A percentile compares a stretch with the other conserved stretches of the same genome.
Conservation (phyloP, 2,113 vertebrate species). For the Tor tambroides region DNA sequence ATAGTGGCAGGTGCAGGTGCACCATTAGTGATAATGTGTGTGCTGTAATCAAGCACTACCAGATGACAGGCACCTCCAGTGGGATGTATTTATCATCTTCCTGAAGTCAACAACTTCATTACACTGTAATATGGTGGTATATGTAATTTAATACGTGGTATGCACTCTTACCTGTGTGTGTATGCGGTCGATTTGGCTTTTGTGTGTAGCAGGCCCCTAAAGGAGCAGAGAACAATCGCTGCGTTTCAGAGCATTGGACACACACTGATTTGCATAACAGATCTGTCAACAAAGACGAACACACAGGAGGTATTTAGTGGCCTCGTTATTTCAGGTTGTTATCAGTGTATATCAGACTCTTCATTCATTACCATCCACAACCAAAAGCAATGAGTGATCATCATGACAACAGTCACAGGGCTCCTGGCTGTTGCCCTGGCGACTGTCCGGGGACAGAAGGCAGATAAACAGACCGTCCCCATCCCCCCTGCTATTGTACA, state of each 20-base stretch:
- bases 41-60: conserved; percentile 47
- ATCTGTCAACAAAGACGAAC: conserved; percentile 25
- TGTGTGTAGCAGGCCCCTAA: neutral
- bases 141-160: neutral
- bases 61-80: conserved; percentile 22
- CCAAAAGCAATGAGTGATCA: conserved; percentile 30
- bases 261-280: conserved; percentile 49
- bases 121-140: neutral
- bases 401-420: conserved; percentile 55
- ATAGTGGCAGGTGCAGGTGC: conserved; percentile 39
- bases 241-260: conserved; percentile 12
- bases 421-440: conserved; percentile 45
- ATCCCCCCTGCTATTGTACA: neutral
- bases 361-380: conserved; percentile 43
- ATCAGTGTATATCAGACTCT: conserved; percentile 42
- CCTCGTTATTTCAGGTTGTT: conserved; percentile 48
- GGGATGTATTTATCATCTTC: neutral
- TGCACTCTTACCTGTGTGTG: neutral
- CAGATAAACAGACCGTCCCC: neutral
- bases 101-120: neutral
- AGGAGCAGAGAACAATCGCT: conserved; percentile 16
- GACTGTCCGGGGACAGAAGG: conserved; percentile 44
- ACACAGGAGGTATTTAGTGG: conserved; percentile 30
- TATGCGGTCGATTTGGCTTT: neutral
- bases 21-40: conserved; percentile 29